Percentiles rank a stretch among this genome's conserved stretches.
Evolutionary conservation across 2,888 invertebrate genomes (phyloP).

Genomic region (Crossocerus cetratus): DNA sequence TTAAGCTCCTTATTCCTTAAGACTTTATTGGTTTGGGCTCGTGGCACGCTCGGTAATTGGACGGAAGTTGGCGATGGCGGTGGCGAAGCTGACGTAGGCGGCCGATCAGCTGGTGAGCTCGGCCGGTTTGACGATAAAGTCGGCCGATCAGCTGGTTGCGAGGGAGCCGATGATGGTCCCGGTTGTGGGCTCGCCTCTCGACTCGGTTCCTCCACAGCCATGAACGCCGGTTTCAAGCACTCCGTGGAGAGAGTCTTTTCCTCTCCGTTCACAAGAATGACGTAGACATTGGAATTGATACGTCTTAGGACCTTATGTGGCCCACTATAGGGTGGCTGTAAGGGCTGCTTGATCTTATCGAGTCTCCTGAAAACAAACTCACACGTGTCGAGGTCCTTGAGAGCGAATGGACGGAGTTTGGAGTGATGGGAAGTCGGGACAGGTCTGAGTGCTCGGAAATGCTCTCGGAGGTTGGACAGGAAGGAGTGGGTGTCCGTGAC

Average conservation of each 20-base stretch:
- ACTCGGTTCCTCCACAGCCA: neutral
- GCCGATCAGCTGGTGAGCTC: neutral
- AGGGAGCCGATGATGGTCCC: neutral
- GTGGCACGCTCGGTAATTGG: neutral
- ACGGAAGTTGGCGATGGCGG: neutral
- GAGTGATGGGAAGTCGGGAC: slow-evolving; percentile 29
- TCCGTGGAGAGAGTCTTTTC: neutral
- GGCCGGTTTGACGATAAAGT: too few species aligned
- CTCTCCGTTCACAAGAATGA: neutral
- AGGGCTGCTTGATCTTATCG: neutral
- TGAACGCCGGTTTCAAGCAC: neutral
- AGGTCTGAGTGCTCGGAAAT: slow-evolving; percentile 25
- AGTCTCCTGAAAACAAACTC: slow-evolving; percentile 6
- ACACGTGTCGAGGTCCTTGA: slow-evolving; percentile 12
- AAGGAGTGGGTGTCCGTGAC: neutral
- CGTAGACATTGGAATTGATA: neutral
- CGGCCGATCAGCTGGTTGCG: neutral
- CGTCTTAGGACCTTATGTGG: slow-evolving; percentile 9
- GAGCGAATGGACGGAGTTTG: slow-evolving; percentile 11
- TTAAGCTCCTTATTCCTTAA: too few species aligned
- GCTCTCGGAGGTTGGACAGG: slow-evolving; percentile 20
- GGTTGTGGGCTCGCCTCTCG: neutral
- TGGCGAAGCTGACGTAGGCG: neutral
- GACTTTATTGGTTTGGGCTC: too few species aligned
- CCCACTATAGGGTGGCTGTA: slow-evolving; percentile 12